A percentile compares a stretch with the other conserved stretches of the same genome.
Evolutionary conservation across 2,888 invertebrate species (phyloP).

Genomic region (Syrphus vitripennis): DNA sequence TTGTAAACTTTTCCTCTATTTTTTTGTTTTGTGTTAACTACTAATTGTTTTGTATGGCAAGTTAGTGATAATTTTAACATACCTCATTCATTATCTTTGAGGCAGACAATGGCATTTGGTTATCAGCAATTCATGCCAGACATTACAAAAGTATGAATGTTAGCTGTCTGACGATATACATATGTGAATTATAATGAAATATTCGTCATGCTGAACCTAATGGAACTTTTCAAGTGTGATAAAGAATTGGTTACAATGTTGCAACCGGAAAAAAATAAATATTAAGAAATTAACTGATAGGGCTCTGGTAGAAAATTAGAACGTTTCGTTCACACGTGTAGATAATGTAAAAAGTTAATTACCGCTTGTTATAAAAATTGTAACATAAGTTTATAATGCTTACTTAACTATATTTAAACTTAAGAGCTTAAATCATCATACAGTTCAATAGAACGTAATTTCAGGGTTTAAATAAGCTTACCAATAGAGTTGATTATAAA

Average conservation of each 20-base stretch:
- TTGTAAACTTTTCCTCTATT: background rate
- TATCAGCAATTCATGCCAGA: constrained; percentile 8
- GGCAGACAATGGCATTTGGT: constrained; percentile 9
- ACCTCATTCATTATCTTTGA: background rate
- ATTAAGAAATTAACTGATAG: background rate
- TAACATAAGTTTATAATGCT: background rate
- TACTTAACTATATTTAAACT: background rate
- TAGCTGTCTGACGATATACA: background rate
- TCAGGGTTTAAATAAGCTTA: background rate
- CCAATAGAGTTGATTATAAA: background rate
- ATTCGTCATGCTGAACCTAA: background rate
- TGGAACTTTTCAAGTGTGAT: background rate
- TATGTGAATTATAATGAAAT: background rate
- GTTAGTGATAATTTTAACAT: constrained; percentile 12
- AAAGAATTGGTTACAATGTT: background rate
- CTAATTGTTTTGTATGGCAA: background rate
- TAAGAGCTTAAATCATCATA: background rate
- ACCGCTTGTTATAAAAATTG: background rate
- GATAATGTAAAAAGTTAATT: background rate
- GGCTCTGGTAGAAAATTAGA: background rate
- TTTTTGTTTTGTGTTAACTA: background rate
- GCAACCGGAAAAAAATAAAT: background rate
- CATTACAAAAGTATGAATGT: background rate
- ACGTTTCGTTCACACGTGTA: background rate
- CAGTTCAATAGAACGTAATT: background rate